Base-by-base conservation (phyloP, 1,140 invertebrate genomes). In the Leguminivora glycinivorella region DNA sequence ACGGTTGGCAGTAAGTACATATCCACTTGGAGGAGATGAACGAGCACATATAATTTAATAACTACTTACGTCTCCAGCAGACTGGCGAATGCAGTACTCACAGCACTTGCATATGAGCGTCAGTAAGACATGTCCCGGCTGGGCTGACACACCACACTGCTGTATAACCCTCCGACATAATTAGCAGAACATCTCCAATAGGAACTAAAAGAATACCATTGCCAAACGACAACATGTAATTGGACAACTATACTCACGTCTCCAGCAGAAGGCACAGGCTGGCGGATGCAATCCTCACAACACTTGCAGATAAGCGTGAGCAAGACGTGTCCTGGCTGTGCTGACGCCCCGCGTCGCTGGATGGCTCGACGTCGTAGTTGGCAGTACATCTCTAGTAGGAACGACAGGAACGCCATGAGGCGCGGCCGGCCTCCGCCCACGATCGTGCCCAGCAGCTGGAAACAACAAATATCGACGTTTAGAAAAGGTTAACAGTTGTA, bases 151-250 rank as follows among this genome's bases (percentile, higher is more conserved):
- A 25, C 82, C 84, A 82, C 90, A 88, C 17, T 89, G 85, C 81
- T 96, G 95, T 58, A 95, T 89, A 77, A 95, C 94, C 70, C 95
- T 94, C 4, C 96, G 93, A 84, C 75, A 96, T 75, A 96, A 88
- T 93, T 96, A 95, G 82, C 96, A 95, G 87, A 96, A 97, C 94
- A 97, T 96, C 93, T 97, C 96, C 76, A 96, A 96, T 56, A 98
- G 93, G 90, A 97, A 97, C 85, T 95, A 95, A 93, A 97, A 96
- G 89, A 97, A 97, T 72, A 96, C 95, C 75, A 29, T 29, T 29
- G 26, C 26, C 26, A 1, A 31, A 7, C 29, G 29, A 4, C 4
- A 31, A 6, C 29, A 6, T 3, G 1, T 31, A 5, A 31, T 3
- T 31, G n/a, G 14, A 2, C 43, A 12, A 5, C n/a, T 5, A 1